phyloP scores from a whole-genome alignment of 2,797 vertebrate species.

The Typhlichthys eigenmanni region DNA sequence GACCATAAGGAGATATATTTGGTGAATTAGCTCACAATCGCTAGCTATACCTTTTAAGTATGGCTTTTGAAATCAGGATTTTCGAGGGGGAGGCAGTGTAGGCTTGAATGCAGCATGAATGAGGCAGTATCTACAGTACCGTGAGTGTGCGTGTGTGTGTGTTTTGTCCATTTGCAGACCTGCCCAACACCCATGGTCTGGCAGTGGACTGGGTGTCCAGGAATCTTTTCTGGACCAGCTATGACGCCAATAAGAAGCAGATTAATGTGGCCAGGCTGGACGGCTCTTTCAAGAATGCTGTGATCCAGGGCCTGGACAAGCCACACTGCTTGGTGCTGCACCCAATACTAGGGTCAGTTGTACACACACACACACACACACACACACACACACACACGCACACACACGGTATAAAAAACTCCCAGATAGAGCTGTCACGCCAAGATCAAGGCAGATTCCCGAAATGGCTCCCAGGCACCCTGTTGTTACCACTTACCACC shows the following conservation, averaged over 20 bases:
- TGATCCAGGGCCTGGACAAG: slow-evolving; percentile 94
- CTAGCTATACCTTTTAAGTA: no score
- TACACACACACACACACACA: not conserved
- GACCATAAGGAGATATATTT: no score
- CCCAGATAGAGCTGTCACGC: slow-evolving; percentile 25
- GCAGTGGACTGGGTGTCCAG: slow-evolving; percentile 97
- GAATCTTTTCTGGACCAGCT: slow-evolving; percentile 98
- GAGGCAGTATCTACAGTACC: not conserved
- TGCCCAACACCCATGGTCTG: slow-evolving; percentile 92
- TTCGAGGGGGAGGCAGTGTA: not conserved
- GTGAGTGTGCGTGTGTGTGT: not conserved
- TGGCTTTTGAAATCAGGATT: no score
- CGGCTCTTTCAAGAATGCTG: slow-evolving; percentile 95
- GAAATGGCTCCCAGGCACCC: slow-evolving; percentile 38
- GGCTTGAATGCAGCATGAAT: not conserved
- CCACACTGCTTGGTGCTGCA: slow-evolving; percentile 93
- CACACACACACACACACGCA: slow-evolving; percentile 11
- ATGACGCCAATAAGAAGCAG: slow-evolving; percentile 95
- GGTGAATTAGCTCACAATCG: no score
- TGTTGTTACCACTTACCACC: slow-evolving; percentile 42
- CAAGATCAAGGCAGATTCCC: slow-evolving; percentile 24
- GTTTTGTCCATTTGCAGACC: slow-evolving; percentile 73
- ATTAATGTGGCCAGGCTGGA: slow-evolving; percentile 96
- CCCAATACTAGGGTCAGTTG: slow-evolving; percentile 84
- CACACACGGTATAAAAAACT: slow-evolving; percentile 12